Percentiles rank a stretch among this genome's conserved stretches.
Evolutionary conservation across 2,113 vertebrate genomes (phyloP).

Genomic region (Gymnorhina tibicen): DNA sequence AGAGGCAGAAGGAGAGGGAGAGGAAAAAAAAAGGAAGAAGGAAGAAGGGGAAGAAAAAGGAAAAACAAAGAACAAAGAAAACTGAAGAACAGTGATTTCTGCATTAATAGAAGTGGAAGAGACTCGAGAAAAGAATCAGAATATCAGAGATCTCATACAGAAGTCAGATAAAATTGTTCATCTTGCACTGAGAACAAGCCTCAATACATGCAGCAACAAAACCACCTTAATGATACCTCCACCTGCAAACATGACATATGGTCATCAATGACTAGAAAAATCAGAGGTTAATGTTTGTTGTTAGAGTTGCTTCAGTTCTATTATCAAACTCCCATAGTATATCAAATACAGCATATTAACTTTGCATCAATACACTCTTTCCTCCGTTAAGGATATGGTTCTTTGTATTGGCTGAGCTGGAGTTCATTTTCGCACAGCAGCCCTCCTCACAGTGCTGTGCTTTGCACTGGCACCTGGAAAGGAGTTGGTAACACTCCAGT

Average conservation of each 20-base stretch:
- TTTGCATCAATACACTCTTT: not conserved
- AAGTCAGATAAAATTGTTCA: not conserved
- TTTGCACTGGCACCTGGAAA: not conserved
- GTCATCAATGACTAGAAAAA: not conserved
- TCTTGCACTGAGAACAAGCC: not conserved
- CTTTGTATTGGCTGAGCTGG: not conserved
- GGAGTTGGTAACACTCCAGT: not conserved
- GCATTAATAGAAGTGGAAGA: not conserved
- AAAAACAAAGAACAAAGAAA: not conserved
- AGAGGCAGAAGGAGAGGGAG: accelerated
- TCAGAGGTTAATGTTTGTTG: not conserved
- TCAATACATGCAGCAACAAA: not conserved
- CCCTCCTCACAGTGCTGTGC: not conserved
- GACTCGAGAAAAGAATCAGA: not conserved
- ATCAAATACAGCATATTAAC: not conserved
- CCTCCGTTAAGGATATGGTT: not conserved
- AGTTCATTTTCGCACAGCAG: not conserved
- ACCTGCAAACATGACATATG: not conserved
- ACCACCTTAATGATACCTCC: not conserved
- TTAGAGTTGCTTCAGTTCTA: not conserved
- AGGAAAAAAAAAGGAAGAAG: not conserved
- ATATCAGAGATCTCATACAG: not conserved
- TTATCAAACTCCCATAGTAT: not conserved
- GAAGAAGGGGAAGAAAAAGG: too few species aligned
- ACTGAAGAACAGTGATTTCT: not conserved